Evolutionary conservation across 2,113 vertebrate genomes (phyloP).

Genomic region (Scortum barcoo): DNA sequence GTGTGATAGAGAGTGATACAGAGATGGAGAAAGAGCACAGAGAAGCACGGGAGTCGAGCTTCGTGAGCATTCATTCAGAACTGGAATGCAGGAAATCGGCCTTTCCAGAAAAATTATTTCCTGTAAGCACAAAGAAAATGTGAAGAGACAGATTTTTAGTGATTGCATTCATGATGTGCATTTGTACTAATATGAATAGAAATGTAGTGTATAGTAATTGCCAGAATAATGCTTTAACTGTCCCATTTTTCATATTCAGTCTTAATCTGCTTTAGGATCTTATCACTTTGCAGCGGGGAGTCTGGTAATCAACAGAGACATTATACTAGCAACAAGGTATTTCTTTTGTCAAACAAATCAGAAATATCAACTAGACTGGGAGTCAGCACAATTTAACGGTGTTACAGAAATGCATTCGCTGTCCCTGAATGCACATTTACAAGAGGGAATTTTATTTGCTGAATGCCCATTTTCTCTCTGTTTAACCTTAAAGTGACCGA

Average conservation of each 20-base stretch:
- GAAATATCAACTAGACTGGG: conserved; percentile 48
- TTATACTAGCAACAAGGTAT: conserved; percentile 58
- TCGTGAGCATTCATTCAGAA: conserved; percentile 49
- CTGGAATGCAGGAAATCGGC: conserved; percentile 31
- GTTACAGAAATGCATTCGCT: conserved; percentile 51
- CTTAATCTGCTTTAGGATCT: conserved; percentile 72
- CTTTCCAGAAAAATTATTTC: conserved; percentile 66
- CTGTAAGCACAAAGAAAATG: conserved; percentile 55
- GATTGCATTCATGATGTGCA: conserved; percentile 66
- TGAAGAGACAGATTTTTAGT: conserved; percentile 60
- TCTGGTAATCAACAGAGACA: conserved; percentile 62
- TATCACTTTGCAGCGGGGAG: conserved; percentile 55
- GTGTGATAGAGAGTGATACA: conserved; percentile 40
- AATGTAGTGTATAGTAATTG: conserved; percentile 17
- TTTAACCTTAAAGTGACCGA: conserved; percentile 62
- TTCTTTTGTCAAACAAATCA: conserved; percentile 76
- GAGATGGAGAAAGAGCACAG: conserved; percentile 46
- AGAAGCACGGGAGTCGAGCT: conserved; percentile 28
- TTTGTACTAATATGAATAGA: conserved; percentile 60
- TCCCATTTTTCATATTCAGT: conserved; percentile 46
- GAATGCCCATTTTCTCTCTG: conserved; percentile 49
- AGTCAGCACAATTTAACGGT: conserved; percentile 74
- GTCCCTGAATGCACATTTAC: conserved; percentile 54
- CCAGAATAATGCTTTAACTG: conserved; percentile 52
- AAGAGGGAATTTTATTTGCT: conserved; percentile 54